Base-by-base conservation (phyloP, 1,140 invertebrate species). In the Drosophila busckii region DNA sequence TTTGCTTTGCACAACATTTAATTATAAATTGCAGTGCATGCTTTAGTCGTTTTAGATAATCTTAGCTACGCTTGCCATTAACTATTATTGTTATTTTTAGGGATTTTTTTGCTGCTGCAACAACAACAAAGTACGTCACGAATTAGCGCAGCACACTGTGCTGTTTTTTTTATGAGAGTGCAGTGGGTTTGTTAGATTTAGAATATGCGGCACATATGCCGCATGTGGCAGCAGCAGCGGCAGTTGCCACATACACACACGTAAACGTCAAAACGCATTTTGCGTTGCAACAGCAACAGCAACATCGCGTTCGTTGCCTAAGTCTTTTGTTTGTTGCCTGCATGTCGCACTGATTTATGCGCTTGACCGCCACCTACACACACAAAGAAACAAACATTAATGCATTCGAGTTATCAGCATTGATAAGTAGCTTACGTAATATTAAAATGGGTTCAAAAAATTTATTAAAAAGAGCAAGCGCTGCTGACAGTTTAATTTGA, bases 401-500 rank as follows among this genome's bases (percentile, higher is more conserved):
- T 65, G 41, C 56, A 46, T 44, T 35, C 19, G 20, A 65, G 73
- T 78, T 78, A 78, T 78, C 73, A 78, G 40, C 31, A 59, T 64
- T 82, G 75, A 82, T 80, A 80, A 82, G 75, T 82, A 82, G 75
- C 76, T 82, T 82, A 82, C 70, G 75, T 82, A 82, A 82, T 82
- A 37, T 16, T 15, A 8, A 23, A 48, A 40, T 4, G n/a, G 13
- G 10, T 16, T 45, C 8, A 31, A 46, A 63, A 80, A 69, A 75
- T 82, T 75, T 75, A 61, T 75, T 82, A 82, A 82, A 70, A 75
- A 55, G 75, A 60, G 49, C 70, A 48, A n/a, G n/a, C n/a, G n/a
- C n/a, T n/a, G n/a, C 61, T 82, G 75, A 82, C 75, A 82, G 70
- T 75, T 82, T 82, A 82, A 82, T 82, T 82, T 82, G 75, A 82